Evolutionary conservation across 2,888 invertebrate genomes (phyloP), one percentile per base, ranked within the genome.

Genomic region (Thecocarcelia acutangulata): DNA sequence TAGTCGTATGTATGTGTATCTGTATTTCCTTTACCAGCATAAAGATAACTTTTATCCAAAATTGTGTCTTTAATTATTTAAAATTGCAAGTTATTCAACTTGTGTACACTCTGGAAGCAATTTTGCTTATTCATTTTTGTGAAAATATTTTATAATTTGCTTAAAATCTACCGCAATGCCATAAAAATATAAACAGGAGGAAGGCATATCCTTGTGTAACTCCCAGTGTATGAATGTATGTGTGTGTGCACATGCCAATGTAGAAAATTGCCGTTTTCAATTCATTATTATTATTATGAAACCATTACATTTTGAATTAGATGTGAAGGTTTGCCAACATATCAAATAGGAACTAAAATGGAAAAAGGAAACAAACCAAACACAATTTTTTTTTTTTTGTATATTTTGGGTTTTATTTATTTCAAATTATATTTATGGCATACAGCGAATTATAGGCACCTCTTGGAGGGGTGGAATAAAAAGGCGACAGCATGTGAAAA

Each of bases 141-240:
- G 3, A 64, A 70, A 75, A 70, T 80, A 80, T 75, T 80, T 80
- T 54, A 80, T 75, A 80, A 80, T 75, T 80, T 70, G 69, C 69
- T 80, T 74, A 69, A 58, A 69, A 58, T 58, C 74, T 80, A 59
- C 75, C 80, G 80, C 80, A 80, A 64, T 75, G 70, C 50, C 48
- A 56, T 44, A 24, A 72, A 46, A 9, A 44, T 11, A 69, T 13
- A 24, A 9, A 63, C 12, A 46, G 33, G 9, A 46, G 15, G 2
- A 15, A 5, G 33, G 2, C 15, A 52, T 42, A 17, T 37, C 17
- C 1, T 9, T 33, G 15, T 6, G 6, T 48, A 4, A 33, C 8
- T 33, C 8, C 37, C 37, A 21, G 24, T 15, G 12, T n/a, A 33
- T 21, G 17, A 13, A 1, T 21, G 50, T 37, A 40, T 24, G 15